Conservation (phyloP, 1,140 invertebrate genomes). For the Copidosoma floridanum region DNA sequence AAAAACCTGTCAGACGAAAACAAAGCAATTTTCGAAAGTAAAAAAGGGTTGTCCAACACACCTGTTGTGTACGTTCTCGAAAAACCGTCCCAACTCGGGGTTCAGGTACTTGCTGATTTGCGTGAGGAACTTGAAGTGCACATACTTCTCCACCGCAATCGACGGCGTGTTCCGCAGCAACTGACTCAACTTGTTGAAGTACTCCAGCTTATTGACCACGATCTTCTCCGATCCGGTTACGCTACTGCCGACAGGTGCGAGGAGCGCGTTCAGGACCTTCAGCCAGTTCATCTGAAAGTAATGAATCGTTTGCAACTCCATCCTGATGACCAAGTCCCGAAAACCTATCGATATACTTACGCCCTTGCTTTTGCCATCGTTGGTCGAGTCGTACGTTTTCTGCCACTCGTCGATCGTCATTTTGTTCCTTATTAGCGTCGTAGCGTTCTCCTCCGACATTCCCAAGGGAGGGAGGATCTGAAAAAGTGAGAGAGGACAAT, state of each 20-base stretch:
- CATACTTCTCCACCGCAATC: slow-evolving; percentile 10
- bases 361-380: too few species aligned
- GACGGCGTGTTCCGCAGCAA: slow-evolving; percentile 5
- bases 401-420: slow-evolving; percentile 16
- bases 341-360: too few species aligned
- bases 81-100: slow-evolving; percentile 6
- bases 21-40: background rate
- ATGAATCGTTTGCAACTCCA: too few species aligned
- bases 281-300: slow-evolving; percentile 14
- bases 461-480: slow-evolving; percentile 17
- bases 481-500: too few species aligned
- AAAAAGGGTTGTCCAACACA: background rate
- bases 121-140: slow-evolving; percentile 22
- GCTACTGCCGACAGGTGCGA: background rate
- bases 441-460: slow-evolving; percentile 17
- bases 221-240: background rate
- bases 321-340: too few species aligned
- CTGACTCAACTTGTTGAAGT: slow-evolving; percentile 7
- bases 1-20: background rate
- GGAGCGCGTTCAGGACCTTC: background rate
- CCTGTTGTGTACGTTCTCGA: slow-evolving; percentile 17
- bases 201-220: slow-evolving; percentile 12
- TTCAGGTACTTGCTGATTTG: slow-evolving; percentile 20
- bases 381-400: background rate
- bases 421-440: slow-evolving; percentile 4